Base-by-base conservation (phyloP, 2,113 vertebrate species). In the Hemicordylus capensis region DNA sequence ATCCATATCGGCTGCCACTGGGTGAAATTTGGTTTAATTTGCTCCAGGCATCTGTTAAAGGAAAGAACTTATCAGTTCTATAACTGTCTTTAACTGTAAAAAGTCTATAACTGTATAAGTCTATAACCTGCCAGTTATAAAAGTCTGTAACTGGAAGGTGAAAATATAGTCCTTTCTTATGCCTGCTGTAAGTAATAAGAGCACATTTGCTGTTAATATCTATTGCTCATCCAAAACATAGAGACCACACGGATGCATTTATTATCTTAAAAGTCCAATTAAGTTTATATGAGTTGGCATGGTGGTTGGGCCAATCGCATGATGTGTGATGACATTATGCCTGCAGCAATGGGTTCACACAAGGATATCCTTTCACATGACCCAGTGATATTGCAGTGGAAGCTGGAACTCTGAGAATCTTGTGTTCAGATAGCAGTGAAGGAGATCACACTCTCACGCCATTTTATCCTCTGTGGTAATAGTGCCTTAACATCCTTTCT, bases 391-490 rank as follows among this genome's bases (percentile, higher is more conserved):
- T 17, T 75, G 73, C 28, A 54, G 9, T 34, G 28, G 26, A 74
- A 24, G 46, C 12, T 17, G 28, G 2, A 48, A 74, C n/a, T 24
- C n/a, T 54, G 15, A 20, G 28, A 76, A 76, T 76, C 28, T 54
- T 76, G 75, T 46, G 42, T 39, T 6, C 8, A 58, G 15, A 56
- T n/a, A 58, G 20, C 58, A 51, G 48, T 51, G 48, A 4, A 56
- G 56, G 10, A 37, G n/a, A 19, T 54, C 48, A 76, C n/a, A 12
- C 34, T 31, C 11, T 31, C 5, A 31, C 24, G 28, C 4, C 9
- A 10, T 37, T 76, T 24, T 54, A 54, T 39, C 74, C 82, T 24
- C 70, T 81, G 67, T 89, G 74, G 82, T 51, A 51, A 51, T 79
- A 59, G 6, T 80, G 56, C 67, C 86, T 84, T 72, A 48, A 1